These are phyloP conservation scores for Zaprionus davidi DNA, from an alignment of 1,140 invertebrate genomes.

Conservation along the genomic window DNA sequence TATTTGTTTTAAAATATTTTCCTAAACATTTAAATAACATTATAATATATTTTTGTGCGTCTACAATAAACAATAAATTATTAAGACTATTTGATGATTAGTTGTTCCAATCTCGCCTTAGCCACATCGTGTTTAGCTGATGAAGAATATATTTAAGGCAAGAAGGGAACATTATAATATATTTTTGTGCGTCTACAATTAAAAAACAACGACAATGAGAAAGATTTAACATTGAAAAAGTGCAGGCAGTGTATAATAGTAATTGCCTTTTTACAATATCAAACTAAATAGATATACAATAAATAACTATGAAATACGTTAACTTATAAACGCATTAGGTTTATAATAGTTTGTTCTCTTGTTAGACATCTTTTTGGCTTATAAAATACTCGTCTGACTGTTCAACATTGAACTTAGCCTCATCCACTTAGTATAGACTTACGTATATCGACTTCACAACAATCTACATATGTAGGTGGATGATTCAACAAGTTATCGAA, in stretches of 20 bases:
- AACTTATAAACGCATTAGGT: not conserved
- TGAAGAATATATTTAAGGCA: no score
- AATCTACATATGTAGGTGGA: not conserved
- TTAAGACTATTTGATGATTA: no score
- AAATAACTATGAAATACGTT: not conserved
- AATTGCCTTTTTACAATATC: no score
- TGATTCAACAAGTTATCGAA: not conserved
- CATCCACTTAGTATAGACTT: not conserved
- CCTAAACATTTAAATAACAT: not conserved
- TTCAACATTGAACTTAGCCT: not conserved
- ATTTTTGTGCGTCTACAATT: slow-evolving; percentile 1
- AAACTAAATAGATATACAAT: no score
- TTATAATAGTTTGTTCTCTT: not conserved
- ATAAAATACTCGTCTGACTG: not conserved
- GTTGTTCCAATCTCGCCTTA: no score
- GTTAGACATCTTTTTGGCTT: not conserved
- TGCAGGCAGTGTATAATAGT: no score
- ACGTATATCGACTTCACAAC: not conserved
- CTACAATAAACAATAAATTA: slow-evolving; percentile 6
- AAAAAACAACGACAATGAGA: not conserved
- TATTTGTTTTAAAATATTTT: slow-evolving; percentile 10
- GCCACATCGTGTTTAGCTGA: no score
- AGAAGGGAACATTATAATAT: no score
- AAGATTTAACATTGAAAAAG: no score
- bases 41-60: not conserved